A percentile compares a stretch with the other conserved stretches of the same genome.
phyloP scores from a whole-genome alignment of 2,888 invertebrate species.

The Spisula subtruncata region DNA sequence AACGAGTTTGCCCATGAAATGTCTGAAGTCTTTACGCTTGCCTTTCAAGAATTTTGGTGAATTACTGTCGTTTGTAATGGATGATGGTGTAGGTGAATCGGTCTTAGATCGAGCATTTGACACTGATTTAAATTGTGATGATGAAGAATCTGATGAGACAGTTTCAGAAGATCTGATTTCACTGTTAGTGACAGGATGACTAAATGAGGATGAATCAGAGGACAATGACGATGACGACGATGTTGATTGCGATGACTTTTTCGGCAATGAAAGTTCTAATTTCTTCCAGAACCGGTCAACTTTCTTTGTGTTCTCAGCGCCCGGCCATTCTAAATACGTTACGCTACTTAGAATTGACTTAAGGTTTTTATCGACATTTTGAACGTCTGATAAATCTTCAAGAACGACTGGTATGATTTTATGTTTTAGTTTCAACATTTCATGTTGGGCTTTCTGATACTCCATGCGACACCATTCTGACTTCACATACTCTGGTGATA shows the following conservation, averaged over 20 bases:
- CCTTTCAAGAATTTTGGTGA: slow-evolving; percentile 42
- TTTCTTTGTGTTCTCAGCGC: slow-evolving; percentile 66
- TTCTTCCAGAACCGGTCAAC: slow-evolving; percentile 78
- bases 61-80: slow-evolving; percentile 5
- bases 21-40: slow-evolving; percentile 61
- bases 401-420: slow-evolving; percentile 81
- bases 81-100: slow-evolving; percentile 33
- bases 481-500: slow-evolving; percentile 77
- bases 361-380: slow-evolving; percentile 75
- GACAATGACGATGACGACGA: background rate
- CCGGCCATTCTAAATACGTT: slow-evolving; percentile 80
- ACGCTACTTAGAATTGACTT: slow-evolving; percentile 77
- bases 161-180: slow-evolving; percentile 1
- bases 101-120: background rate
- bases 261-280: slow-evolving; percentile 76
- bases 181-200: slow-evolving; percentile 16
- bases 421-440: slow-evolving; percentile 82
- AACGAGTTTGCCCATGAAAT: slow-evolving; percentile 68
- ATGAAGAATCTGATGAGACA: background rate
- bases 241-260: slow-evolving; percentile 64
- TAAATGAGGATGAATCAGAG: background rate
- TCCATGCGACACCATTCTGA: slow-evolving; percentile 83
- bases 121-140: background rate
- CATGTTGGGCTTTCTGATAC: slow-evolving; percentile 83
- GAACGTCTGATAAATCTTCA: slow-evolving; percentile 71